Base-by-base conservation (phyloP, 2,113 vertebrate genomes). In the Corythaixoides concolor region DNA sequence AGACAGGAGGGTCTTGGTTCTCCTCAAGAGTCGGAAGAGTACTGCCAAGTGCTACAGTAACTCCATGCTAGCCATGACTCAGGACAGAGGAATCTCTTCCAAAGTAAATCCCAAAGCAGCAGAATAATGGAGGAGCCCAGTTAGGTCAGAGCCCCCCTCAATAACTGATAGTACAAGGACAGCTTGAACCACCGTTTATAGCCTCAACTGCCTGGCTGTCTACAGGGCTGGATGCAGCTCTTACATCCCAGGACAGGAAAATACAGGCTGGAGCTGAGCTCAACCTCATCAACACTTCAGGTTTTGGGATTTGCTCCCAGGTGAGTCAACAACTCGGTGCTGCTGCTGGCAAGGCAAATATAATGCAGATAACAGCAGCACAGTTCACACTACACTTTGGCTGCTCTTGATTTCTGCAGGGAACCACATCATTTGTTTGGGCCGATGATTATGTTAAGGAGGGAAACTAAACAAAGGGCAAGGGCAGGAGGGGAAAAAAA, bases 151-250 rank as follows among this genome's bases (percentile, higher is more conserved):
- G 13, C 11, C 15, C 11, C 5, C 4, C 27, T 77, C 78, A 41
- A 0, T 17, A 49, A n/a, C n/a, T 7, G 21, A 32, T 22, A 84
- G 67, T 45, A 64, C 32, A 77, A 77, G 30, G 60, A 49, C 26
- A 56, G 33, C 35, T 24, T 45, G 24, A 74, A n/a, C 49, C 16
- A 5, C 11, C 0, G 0, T 49, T 27, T 39, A 28, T 6, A 49
- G 35, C 26, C 27, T 37, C 26, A 56, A 0, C 2, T 52, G 5
- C 3, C 0, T 13, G 56, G 16, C 7, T 56, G 55, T 32, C 35
- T 4, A 0, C 45, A 66, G 32, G 30, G 35, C 12, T 67, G 60
- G 66, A 39, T 37, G 12, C 12, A 68, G 64, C 15, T 69, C 41
- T 59, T 67, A 4, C 14, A 20, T 27, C 18, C 32, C n/a, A 45